Percentiles rank a stretch among this genome's conserved stretches.
Conservation (phyloP, 2,797 vertebrate species). For the Adrianichthys oophorus region DNA sequence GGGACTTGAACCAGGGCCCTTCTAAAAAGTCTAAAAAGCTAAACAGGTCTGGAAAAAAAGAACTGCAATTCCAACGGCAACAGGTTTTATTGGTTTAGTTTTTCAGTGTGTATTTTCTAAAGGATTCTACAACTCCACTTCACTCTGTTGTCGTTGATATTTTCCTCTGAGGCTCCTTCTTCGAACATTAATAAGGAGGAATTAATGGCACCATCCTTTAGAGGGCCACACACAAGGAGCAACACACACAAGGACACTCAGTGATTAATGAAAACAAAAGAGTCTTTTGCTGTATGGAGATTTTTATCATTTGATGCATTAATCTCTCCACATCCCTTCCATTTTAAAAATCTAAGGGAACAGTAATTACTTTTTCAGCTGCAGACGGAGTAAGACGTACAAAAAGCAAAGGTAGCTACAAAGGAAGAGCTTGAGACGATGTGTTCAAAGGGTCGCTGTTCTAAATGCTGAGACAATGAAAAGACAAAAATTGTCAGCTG, state of each 20-base stretch:
- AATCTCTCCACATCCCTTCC: constrained; percentile 40
- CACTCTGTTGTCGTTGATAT: not conserved
- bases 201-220: constrained; percentile 55
- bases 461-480: constrained; percentile 30
- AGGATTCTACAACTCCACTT: too few relatives aligned
- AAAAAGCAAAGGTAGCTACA: constrained; percentile 24
- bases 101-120: too few relatives aligned
- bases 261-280: constrained; percentile 68
- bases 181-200: constrained; percentile 32
- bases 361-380: constrained; percentile 29
- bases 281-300: constrained; percentile 57
- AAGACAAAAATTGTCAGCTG: constrained; percentile 29
- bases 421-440: constrained; percentile 49
- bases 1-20: too few relatives aligned
- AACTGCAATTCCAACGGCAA: too few relatives aligned
- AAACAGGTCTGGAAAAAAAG: too few relatives aligned
- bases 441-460: constrained; percentile 44
- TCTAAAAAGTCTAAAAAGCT: too few relatives aligned
- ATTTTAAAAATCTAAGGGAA: constrained; percentile 24
- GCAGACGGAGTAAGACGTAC: constrained; percentile 17
- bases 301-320: constrained; percentile 68
- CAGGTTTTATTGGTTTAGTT: too few relatives aligned
- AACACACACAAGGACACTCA: constrained; percentile 11
- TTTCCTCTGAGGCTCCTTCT: not conserved
- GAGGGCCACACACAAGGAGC: constrained; percentile 18